These are phyloP conservation scores for Setipinna tenuifilis DNA, from an alignment of 2,797 vertebrate species.

Conservation along the genomic window DNA sequence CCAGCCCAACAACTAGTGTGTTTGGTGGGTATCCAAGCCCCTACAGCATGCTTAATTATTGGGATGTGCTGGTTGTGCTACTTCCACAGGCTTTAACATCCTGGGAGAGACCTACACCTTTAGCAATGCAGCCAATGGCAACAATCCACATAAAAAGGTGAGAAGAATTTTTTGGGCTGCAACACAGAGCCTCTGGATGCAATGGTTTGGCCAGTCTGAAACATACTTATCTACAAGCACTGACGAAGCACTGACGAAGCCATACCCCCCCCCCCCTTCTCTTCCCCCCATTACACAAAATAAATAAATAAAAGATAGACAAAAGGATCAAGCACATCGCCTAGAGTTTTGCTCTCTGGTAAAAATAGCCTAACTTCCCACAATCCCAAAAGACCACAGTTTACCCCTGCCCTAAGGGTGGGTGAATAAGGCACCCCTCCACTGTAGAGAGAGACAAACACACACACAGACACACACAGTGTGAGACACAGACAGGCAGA, in stretches of 20 bases:
- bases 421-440: not conserved
- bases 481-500: not conserved
- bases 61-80: conserved; percentile 30
- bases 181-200: not conserved
- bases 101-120: not conserved
- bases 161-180: not conserved
- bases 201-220: not conserved
- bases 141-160: not conserved
- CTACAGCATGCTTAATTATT: conserved; percentile 37
- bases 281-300: no score
- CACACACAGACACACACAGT: not conserved
- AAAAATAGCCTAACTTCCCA: not conserved
- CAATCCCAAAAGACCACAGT: conserved; percentile 1
- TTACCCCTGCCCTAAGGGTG: not conserved
- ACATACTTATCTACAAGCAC: not conserved
- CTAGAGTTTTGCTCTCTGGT: not conserved
- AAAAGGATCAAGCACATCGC: not conserved
- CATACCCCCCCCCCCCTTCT: no score
- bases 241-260: not conserved
- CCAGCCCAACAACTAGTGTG: not conserved
- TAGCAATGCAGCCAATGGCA: not conserved
- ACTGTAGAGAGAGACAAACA: not conserved
- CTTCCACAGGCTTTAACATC: not conserved
- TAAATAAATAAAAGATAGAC: no score
- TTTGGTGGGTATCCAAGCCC: conserved; percentile 34